Base-by-base conservation (phyloP, 2,113 vertebrate species). In the Toxotes jaculatrix region DNA sequence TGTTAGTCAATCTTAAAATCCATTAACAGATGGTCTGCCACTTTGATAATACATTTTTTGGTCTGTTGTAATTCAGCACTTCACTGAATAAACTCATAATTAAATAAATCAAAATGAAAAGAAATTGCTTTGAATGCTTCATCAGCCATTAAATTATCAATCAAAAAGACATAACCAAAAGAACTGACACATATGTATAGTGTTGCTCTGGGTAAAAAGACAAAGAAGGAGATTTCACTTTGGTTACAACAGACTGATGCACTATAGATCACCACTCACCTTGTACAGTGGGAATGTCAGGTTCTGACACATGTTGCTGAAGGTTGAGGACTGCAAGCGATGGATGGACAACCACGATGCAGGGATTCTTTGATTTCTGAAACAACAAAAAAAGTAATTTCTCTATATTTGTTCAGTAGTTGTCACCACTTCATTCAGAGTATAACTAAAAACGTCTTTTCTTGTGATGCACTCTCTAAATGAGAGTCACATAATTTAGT, bases 311-410 rank as follows among this genome's bases (percentile, higher is more conserved):
- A 96, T 31, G 16, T 23, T 89, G 23, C 79, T 86, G 66, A 95
- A 95, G 67, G 75, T 68, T 0, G 89, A 64, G 0, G 89, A 91
- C 51, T 82, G 83, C 62, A 95, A 45, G 23, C 94, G 93, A 78
- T 95, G 78, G 64, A 96, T 93, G 31, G 96, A 96, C 63, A 96
- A 80, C 81, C 92, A 90, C 0, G 92, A 93, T 8, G 87, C 89
- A 7, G 95, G 93, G 40, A 94, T 21, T 75, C 84, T 89, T 78
- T 93, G 92, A 0, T 10, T 66, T 21, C 95, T 94, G 80, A 19
- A 82, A 76, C 8, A 51, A 53, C 19, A 51, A 63, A 40, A 49
- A 64, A 10, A 47, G 31, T 16, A 19, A 32, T 21, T 34, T 51
- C n/a, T 64, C 16, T 27, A 11, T 59, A 61, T 75, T 23, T 51